Base-by-base conservation (phyloP, 2,797 vertebrate species). In the Scolopax rusticola region DNA sequence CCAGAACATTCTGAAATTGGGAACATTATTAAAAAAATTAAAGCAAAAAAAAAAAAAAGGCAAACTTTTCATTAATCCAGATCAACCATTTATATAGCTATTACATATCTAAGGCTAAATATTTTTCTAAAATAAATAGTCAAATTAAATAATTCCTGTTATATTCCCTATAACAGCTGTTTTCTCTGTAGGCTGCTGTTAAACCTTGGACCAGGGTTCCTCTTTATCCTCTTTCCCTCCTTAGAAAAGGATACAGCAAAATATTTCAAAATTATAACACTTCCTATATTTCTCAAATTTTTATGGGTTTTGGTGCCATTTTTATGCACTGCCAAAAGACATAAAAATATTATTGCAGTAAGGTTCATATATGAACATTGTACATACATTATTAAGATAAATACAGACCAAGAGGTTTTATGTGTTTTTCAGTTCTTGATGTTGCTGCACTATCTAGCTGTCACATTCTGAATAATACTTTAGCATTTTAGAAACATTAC, bases 401-500 rank as follows among this genome's bases (percentile, higher is more conserved):
- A 84, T 33, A 1, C 36, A 81, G 63, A 86, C 65, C 27, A 93
- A 84, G 60, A 53, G 4, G 11, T 65, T 8, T 1, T 88, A 18
- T 19, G 11, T 75, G 28, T 32, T 93, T 87, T 90, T 69, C 56
- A 73, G 11, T 80, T 94, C 40, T 90, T 96, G 65, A 50, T 89
- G 41, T 60, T 87, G 60, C 51, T 91, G 54, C 69, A 88, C 33
- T 94, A 84, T 76, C 21, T 78, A 73, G 40, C 54, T 87, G 59
- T 71, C 91, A 95, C 69, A 86, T 78, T 84, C 69, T 92, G 69
- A 95, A 45, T 79, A 94, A 86, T 73, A 80, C 3, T 74, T 63
- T 7, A 76, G 43, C 48, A 81, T 76, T 96, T 96, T 76, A 90
- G 48, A 95, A 95, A 79, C 60, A 69, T 82, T 94, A 73, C 25